These are phyloP conservation scores for Helicolenus hilgendorfi DNA, from an alignment of 2,797 vertebrate genomes.

Conservation along the genomic window DNA sequence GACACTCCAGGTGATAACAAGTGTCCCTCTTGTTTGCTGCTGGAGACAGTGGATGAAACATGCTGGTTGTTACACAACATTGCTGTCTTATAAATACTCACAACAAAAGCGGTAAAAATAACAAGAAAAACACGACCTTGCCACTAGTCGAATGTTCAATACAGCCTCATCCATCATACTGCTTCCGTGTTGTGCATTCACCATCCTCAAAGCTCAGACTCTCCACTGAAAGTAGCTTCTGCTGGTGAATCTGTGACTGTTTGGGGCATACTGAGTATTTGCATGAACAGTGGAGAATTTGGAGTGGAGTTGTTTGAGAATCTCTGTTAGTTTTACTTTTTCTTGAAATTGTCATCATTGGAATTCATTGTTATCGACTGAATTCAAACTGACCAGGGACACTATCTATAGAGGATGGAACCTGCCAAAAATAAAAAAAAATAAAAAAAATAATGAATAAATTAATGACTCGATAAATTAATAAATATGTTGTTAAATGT, in stretches of 20 bases:
- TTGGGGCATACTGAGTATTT: neutral
- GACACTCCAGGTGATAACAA: constrained; percentile 16
- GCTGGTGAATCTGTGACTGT: neutral
- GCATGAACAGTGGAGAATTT: neutral
- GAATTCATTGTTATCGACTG: neutral
- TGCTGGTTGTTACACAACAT: constrained; percentile 18
- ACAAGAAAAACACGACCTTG: constrained; percentile 34
- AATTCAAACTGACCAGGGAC: neutral
- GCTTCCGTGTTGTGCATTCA: neutral
- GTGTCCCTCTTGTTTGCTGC: constrained; percentile 10
- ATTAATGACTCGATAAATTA: too few relatives aligned
- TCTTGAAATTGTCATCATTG: neutral
- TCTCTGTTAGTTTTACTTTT: neutral
- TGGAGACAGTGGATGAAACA: constrained; percentile 36
- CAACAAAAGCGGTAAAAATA: constrained; percentile 16
- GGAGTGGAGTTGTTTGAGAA: neutral
- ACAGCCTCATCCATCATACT: constrained; percentile 29
- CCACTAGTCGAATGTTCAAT: constrained; percentile 25
- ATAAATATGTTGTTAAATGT: too few relatives aligned
- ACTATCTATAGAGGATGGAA: neutral
- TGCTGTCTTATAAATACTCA: constrained; percentile 32
- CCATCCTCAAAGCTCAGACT: neutral
- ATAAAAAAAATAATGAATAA: too few relatives aligned
- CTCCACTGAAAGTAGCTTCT: neutral
- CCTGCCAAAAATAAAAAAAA: neutral